Conservation (phyloP, 2,797 vertebrate genomes). For the Amblyraja radiata region DNA sequence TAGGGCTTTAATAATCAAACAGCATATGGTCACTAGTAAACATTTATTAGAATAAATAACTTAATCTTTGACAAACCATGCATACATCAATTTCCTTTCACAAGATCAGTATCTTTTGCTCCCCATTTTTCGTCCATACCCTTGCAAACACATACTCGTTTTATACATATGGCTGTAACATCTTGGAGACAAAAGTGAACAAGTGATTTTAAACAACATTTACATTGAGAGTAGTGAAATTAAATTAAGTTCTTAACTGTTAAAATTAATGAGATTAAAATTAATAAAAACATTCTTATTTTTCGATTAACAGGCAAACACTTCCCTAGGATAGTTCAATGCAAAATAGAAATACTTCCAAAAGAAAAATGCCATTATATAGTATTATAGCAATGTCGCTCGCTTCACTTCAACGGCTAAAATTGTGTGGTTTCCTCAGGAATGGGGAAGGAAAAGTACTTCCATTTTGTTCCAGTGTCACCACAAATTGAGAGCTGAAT, state of each 20-base stretch:
- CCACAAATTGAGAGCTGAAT: not conserved
- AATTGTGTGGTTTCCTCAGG: not conserved
- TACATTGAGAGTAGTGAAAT: not conserved
- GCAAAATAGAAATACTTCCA: not conserved
- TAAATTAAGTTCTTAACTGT: not conserved
- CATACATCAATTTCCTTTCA: not conserved
- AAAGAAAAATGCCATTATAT: not conserved
- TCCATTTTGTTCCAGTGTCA: not conserved
- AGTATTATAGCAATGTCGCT: not conserved
- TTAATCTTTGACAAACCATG: conserved; percentile 28
- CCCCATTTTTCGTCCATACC: not conserved
- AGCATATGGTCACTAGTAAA: not conserved
- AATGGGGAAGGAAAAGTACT: not conserved
- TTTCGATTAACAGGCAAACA: not conserved
- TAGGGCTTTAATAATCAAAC: not conserved
- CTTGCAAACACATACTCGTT: not conserved
- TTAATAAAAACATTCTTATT: not conserved
- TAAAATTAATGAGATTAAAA: not conserved
- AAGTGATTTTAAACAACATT: not conserved
- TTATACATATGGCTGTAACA: not conserved
- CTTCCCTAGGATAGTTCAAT: not conserved
- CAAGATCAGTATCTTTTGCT: not conserved
- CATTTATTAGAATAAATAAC: conserved; percentile 36
- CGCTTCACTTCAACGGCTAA: not conserved
- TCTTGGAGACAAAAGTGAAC: not conserved